Percentiles rank a stretch among this genome's conserved stretches.
These are phyloP conservation scores for Epinephelus moara DNA, from an alignment of 2,113 vertebrate genomes.

Conservation along the genomic window DNA sequence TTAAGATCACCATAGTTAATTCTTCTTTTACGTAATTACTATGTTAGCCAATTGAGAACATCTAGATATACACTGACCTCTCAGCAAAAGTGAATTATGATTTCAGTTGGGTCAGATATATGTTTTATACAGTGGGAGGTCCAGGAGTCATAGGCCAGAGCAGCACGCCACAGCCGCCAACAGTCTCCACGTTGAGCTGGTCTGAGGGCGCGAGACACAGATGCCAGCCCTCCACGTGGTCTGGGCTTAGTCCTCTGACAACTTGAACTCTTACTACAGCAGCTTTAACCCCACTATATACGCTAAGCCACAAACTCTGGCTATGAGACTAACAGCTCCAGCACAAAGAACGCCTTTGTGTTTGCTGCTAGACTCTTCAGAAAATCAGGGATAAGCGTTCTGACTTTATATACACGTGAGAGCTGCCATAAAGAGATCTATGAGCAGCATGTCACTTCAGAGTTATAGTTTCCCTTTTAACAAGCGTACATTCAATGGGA, in stretches of 20 bases:
- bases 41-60: neutral
- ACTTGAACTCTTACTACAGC: conserved; percentile 24
- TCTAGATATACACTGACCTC: neutral
- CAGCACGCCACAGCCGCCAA: conserved; percentile 22
- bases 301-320: conserved; percentile 54
- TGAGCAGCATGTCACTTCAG: conserved; percentile 50
- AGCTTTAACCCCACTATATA: conserved; percentile 47
- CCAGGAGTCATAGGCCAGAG: neutral
- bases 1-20: neutral
- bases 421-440: conserved; percentile 27
- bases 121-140: neutral
- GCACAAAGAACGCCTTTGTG: conserved; percentile 51
- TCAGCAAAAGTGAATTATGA: neutral
- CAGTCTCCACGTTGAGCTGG: conserved; percentile 16
- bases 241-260: conserved; percentile 36
- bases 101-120: neutral
- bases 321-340: conserved; percentile 60
- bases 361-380: conserved; percentile 23
- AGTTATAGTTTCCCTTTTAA: conserved; percentile 34
- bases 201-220: conserved; percentile 25
- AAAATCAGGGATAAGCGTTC: conserved; percentile 36
- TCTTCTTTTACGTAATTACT: neutral
- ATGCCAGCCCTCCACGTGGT: conserved; percentile 60
- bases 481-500: conserved; percentile 3
- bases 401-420: conserved; percentile 49